Base-by-base conservation (phyloP, 2,797 vertebrate species). In the Catharus ustulatus region DNA sequence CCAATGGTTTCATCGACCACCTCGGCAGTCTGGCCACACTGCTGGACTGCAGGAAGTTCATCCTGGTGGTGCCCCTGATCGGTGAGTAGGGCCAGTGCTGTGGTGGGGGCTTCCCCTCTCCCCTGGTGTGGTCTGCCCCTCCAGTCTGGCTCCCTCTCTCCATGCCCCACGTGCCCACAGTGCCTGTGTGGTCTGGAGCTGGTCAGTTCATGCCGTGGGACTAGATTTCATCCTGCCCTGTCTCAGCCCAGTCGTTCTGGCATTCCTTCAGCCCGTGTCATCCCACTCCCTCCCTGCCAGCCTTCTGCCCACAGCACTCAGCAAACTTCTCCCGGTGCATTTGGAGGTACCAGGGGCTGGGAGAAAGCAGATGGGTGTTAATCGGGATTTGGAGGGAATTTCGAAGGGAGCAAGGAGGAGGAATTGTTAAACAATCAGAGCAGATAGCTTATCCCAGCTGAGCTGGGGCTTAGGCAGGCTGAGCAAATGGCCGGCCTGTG, bases 1-100 rank as follows among this genome's bases (percentile, higher is more conserved):
- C 99, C 92, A 99, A 99, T 8, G 99, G 99, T 74, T 99, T 99
- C 98, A 99, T 99, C 51, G 99, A 99, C 97, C 99, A 99, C 96
- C 98, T 99, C 89, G 97, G 97, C 48, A 98, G 98, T 73, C 97
- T 99, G 93, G 97, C 96, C 81, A 98, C 94, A 9, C 98, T 99
- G 42, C 96, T 99, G 90, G 97, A 98, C 71, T 99, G 98, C 97
- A 98, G 98, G 96, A 98, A 97, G 23, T 99, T 99, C 97, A 98
- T 99, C 94, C 97, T 99, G 93, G 99, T 99, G 96, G 99, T 99
- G 84, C 99, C 99, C 36, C 98, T 99, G 59, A 99, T 99, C 0
- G 99, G 99, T 99, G 97, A 99, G 98, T 96, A n/a, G 73, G 36
- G 54, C 32, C 24, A 18, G 64, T 10, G 15, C 74, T 87, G 6